phyloP scores from a whole-genome alignment of 2,797 vertebrate species.

The Acridotheres tristis region DNA sequence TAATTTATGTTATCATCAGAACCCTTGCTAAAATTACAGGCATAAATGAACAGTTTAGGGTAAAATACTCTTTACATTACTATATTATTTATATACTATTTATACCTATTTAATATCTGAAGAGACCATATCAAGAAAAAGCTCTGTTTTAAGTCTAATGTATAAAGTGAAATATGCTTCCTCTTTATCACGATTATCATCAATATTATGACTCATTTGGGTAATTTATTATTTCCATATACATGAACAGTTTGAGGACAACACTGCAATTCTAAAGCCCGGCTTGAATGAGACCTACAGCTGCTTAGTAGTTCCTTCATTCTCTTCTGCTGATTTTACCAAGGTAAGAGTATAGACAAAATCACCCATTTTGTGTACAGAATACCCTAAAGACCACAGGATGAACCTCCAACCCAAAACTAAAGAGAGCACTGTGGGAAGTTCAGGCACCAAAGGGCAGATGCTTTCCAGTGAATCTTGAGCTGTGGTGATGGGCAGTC shows the following conservation, averaged over 20 bases:
- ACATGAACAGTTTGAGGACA: neutral
- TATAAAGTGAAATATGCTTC: neutral
- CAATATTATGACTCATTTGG: neutral
- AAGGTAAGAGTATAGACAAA: neutral
- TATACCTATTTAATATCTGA: neutral
- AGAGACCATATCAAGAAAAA: neutral
- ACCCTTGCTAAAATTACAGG: neutral
- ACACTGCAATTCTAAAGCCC: neutral
- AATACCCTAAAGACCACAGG: neutral
- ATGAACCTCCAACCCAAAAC: neutral
- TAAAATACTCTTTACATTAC: neutral
- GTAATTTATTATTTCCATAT: neutral
- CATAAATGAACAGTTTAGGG: neutral
- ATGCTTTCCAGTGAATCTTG: neutral
- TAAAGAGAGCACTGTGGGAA: neutral
- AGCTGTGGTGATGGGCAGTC: no score
- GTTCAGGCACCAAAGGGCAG: neutral
- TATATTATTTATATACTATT: neutral
- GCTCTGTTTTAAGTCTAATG: neutral
- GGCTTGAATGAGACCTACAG: neutral
- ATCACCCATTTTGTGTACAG: neutral
- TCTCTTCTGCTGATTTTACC: neutral
- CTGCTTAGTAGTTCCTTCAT: neutral
- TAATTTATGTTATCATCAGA: constrained; percentile 32
- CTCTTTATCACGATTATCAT: neutral